A percentile compares a stretch with the other conserved stretches of the same genome.
phyloP scores from a whole-genome alignment of 2,113 vertebrate species.

The Chauna torquata region DNA sequence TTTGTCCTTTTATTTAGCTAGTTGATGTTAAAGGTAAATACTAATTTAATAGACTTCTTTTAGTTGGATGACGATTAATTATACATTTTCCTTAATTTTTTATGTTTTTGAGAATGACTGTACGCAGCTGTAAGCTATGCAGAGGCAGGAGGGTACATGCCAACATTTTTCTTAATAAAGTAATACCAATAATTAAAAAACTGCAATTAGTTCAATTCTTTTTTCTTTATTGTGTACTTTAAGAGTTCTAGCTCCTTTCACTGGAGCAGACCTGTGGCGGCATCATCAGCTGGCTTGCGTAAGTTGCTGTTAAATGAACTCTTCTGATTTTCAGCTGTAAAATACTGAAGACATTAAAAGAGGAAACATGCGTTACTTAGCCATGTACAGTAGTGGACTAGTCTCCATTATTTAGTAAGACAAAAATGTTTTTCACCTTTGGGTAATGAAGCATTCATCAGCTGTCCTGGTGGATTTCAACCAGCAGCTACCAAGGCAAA shows the following conservation, averaged over 20 bases:
- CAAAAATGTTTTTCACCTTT: neutral
- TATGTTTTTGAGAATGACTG: neutral
- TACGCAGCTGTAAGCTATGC: neutral
- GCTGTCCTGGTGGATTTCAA: neutral
- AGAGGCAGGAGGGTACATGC: conserved; percentile 24
- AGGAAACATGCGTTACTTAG: neutral
- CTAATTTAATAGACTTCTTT: neutral
- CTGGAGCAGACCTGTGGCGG: neutral
- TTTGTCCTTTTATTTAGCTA: neutral
- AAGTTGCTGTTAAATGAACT: neutral
- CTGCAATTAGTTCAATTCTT: neutral
- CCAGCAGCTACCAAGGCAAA: neutral
- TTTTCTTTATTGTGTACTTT: neutral
- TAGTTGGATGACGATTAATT: neutral
- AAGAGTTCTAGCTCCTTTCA: neutral
- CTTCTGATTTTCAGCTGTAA: neutral
- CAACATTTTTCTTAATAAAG: conserved; percentile 7
- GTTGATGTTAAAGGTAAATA: neutral
- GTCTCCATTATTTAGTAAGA: neutral
- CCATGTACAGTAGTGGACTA: neutral
- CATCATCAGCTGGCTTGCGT: neutral
- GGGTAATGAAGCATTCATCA: neutral
- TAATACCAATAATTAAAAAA: conserved; percentile 16
- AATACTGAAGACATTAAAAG: neutral
- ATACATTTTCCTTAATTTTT: conserved; percentile 1